Base-by-base conservation (phyloP, 1,140 invertebrate genomes). In the Spodoptera frugiperda region DNA sequence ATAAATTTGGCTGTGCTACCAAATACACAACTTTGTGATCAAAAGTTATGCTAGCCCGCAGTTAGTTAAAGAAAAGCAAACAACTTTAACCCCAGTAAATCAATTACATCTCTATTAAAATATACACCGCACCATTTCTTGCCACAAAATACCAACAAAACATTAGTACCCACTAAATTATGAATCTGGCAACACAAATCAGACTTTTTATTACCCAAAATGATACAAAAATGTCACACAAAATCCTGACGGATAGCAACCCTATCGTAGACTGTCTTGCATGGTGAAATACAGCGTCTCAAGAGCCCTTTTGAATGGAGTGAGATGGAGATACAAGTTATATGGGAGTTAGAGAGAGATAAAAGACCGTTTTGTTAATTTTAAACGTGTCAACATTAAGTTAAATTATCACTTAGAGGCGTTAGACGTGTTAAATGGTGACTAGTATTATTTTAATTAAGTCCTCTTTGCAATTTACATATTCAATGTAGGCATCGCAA, bases 371-470 rank as follows among this genome's bases (percentile, higher is more conserved):
- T 48, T 70, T 53, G 65, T 70, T 70, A 70, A 51, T 70, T 70
- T 39, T 39, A 5, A 70, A 65, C 65, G 14, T 55, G 30, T 55
- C 51, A 44, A 71, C 44, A 30, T 51, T 68, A 44, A 51, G 30
- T 71, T 21, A 55, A 71, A 71, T 55, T 71, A 55, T 71, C 61
- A 65, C 61, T 49, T n/a, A 49, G 61, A 65, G 39, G 61, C 30
- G 48, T 30, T 51, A 53, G 49, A 68, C 44, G 9, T 65, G 11
- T 48, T 49, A 39, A 21, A 48, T 14, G 61, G 33, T 2, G 61
- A 65, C 61, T 65, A 48, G 44, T 48, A 48, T 48, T 61, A 61
- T 44, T 61, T 61, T 61, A 61, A 44, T 61, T 44, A 59, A 61
- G 21, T 61, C 39, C 15, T 44, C 33, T 61, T 61, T 14, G n/a